phyloP scores from a whole-genome alignment of 1,140 invertebrate genomes.

The Lepidurus couesii region DNA sequence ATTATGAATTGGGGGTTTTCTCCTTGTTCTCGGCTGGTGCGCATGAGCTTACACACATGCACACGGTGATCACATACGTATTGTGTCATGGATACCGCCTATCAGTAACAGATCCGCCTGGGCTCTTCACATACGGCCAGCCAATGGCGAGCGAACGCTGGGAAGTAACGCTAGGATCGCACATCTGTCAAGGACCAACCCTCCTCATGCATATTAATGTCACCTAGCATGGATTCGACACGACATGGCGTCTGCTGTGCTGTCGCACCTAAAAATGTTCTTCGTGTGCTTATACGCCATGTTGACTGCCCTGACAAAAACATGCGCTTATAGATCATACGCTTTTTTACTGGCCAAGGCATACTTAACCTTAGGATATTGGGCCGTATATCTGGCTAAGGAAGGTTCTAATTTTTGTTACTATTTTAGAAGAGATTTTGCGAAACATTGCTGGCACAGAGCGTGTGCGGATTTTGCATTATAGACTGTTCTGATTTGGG shows the following conservation, averaged over 20 bases:
- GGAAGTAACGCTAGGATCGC: neutral
- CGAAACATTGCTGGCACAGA: too few species aligned
- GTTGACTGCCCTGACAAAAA: too few species aligned
- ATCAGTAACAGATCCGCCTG: constrained; percentile 16
- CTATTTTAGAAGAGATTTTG: too few species aligned
- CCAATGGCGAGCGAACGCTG: neutral
- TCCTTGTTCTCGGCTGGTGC: neutral
- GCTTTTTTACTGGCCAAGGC: too few species aligned
- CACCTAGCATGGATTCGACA: neutral
- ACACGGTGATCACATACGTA: neutral
- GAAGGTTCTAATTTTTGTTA: too few species aligned
- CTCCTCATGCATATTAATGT: constrained; percentile 15
- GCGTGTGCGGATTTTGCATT: too few species aligned
- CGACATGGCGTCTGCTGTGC: neutral
- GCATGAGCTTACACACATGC: neutral
- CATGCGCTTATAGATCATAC: neutral
- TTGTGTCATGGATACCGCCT: constrained; percentile 17
- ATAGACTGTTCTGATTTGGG: too few species aligned
- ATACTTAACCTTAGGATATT: too few species aligned
- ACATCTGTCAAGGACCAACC: constrained; percentile 1
- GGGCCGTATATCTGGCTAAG: too few species aligned
- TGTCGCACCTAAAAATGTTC: neutral
- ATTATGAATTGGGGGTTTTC: neutral
- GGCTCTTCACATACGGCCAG: neutral
- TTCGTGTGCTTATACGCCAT: neutral